These are phyloP conservation scores for Ptiloglossa arizonensis DNA, from an alignment of 1,140 invertebrate genomes.

Conservation along the genomic window DNA sequence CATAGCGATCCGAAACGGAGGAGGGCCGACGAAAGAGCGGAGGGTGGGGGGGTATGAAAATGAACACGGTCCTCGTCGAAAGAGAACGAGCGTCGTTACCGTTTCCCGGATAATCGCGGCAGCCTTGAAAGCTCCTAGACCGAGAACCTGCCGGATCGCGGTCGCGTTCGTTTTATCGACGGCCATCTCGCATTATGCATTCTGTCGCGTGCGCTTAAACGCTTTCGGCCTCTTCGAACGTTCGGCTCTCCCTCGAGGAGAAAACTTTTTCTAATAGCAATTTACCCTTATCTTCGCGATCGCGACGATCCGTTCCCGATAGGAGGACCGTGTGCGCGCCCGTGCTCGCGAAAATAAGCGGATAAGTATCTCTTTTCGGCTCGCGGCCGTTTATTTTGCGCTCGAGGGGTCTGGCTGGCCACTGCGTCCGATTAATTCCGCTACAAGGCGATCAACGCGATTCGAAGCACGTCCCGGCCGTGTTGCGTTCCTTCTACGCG, in stretches of 20 bases:
- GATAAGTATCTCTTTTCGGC: conserved; percentile 24
- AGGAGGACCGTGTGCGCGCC: too few relatives aligned
- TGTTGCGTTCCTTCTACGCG: not conserved
- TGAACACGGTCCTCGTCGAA: conserved; percentile 53
- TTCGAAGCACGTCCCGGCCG: not conserved
- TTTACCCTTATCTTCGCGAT: conserved; percentile 42
- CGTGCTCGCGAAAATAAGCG: conserved; percentile 10
- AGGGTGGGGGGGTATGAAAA: not conserved
- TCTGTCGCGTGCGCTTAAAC: conserved; percentile 52
- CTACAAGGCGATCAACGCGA: not conserved
- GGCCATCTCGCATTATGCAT: conserved; percentile 32
- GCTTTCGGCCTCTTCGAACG: conserved; percentile 8
- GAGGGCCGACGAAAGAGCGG: not conserved
- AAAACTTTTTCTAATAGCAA: conserved; percentile 50
- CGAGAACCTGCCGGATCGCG: not conserved
- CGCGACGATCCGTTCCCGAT: conserved; percentile 7
- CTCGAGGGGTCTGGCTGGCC: not conserved
- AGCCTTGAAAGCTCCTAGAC: conserved; percentile 8
- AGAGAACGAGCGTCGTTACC: conserved; percentile 18
- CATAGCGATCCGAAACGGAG: conserved; percentile 33
- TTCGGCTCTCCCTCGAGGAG: too few relatives aligned
- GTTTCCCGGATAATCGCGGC: conserved; percentile 32
- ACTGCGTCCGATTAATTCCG: conserved; percentile 33
- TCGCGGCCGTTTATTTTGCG: not conserved
- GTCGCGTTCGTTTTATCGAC: conserved; percentile 39